Percentiles rank a stretch among this genome's conserved stretches.
Conservation (phyloP, 2,113 vertebrate species). For the Phrynosoma blainvillii region DNA sequence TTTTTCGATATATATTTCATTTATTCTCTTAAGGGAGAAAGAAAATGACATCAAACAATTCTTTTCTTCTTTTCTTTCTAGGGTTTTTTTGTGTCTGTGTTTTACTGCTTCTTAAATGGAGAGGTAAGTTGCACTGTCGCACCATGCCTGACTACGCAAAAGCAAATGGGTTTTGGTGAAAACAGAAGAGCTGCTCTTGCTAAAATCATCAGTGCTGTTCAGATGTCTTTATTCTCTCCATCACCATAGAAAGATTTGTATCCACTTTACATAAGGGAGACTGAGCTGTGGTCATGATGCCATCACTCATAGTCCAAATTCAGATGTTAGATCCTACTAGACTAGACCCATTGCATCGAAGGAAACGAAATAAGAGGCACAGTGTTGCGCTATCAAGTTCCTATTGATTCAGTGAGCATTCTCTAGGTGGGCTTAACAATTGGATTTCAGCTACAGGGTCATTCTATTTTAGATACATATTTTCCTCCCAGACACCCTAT, state of each 20-base stretch:
- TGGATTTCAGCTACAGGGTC: no score
- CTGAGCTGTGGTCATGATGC: neutral
- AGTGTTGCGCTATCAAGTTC: no score
- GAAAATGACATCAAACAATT: neutral
- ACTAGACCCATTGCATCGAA: no score
- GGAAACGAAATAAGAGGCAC: no score
- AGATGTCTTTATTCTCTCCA: neutral
- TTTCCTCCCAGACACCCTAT: no score
- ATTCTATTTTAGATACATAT: no score
- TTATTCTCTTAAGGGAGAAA: neutral
- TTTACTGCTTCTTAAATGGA: constrained; percentile 98
- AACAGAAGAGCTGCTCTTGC: neutral
- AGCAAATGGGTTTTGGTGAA: neutral
- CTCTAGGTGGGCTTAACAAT: no score
- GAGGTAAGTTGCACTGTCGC: constrained; percentile 84
- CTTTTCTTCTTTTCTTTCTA: constrained; percentile 71
- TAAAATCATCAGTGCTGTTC: no score
- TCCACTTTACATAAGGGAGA: neutral
- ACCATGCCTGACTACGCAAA: neutral
- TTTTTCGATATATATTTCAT: neutral
- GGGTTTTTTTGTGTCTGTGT: constrained; percentile 98
- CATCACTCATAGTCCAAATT: no score
- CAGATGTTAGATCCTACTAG: no score
- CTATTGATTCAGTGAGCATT: no score
- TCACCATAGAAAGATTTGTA: neutral